Evolutionary conservation across 2,888 invertebrate species (phyloP).

Genomic region (Merodon equestris): DNA sequence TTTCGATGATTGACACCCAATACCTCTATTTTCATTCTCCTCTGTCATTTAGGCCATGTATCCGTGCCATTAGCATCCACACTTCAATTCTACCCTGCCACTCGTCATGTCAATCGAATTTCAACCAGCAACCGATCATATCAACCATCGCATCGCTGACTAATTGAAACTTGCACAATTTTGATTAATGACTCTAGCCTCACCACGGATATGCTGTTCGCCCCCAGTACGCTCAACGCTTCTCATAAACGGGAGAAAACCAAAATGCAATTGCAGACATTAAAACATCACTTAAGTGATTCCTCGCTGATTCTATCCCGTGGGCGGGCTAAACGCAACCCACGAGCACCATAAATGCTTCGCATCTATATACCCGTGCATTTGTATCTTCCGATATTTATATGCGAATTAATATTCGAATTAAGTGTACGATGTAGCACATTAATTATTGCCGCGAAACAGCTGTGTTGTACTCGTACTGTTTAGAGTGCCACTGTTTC

Average conservation of each 20-base stretch:
- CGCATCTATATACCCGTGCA: constrained; percentile 1
- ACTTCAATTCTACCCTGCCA: background rate
- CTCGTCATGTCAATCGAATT: too few species aligned
- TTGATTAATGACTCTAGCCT: constrained; percentile 56
- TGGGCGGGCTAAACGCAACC: constrained; percentile 52
- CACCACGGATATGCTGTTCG: constrained; percentile 53
- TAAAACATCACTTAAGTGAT: constrained; percentile 52
- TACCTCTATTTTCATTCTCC: too few species aligned
- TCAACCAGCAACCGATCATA: too few species aligned
- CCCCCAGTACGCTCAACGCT: constrained; percentile 30
- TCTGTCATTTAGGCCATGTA: too few species aligned
- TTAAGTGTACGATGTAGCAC: constrained; percentile 60
- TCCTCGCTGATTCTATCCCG: constrained; percentile 50
- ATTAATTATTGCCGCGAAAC: constrained; percentile 58
- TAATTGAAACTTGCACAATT: constrained; percentile 48
- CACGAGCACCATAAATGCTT: constrained; percentile 32
- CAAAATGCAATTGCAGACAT: constrained; percentile 42
- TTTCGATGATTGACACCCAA: too few species aligned
- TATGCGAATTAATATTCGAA: constrained; percentile 60
- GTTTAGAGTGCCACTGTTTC: constrained; percentile 55
- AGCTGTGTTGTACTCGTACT: constrained; percentile 43
- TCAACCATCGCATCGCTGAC: constrained; percentile 17
- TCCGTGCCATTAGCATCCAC: background rate
- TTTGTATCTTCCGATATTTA: constrained; percentile 48
- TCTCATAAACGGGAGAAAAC: constrained; percentile 19